A percentile compares a stretch with the other conserved stretches of the same genome.
phyloP scores from a whole-genome alignment of 2,888 invertebrate species.

The Horisme vitalbata region DNA sequence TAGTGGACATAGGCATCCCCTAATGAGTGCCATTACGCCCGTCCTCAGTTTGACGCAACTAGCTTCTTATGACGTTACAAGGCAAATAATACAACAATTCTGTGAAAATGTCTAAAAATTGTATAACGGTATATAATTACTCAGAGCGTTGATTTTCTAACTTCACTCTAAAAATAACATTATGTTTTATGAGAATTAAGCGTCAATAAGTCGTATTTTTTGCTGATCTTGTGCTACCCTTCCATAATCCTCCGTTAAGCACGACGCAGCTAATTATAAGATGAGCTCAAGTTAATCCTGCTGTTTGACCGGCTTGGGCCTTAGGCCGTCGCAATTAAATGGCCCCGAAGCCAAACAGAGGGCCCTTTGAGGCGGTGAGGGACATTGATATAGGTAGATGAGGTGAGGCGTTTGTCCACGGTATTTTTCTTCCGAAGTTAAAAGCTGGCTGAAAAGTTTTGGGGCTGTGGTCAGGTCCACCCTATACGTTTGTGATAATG shows the following conservation, averaged over 20 bases:
- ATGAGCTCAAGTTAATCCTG: constrained; percentile 48
- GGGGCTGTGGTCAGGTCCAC: constrained; percentile 3
- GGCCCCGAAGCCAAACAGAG: constrained; percentile 30
- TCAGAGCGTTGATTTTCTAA: too few relatives aligned
- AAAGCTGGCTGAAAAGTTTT: constrained; percentile 14
- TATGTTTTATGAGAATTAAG: too few relatives aligned
- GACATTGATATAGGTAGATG: constrained; percentile 34
- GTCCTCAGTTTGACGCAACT: too few relatives aligned
- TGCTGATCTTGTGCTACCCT: constrained; percentile 2
- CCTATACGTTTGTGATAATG: too few relatives aligned
- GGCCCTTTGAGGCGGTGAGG: constrained; percentile 29
- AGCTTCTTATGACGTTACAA: too few relatives aligned
- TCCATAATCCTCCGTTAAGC: constrained; percentile 19
- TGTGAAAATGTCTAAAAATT: too few relatives aligned
- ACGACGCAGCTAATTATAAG: constrained; percentile 43
- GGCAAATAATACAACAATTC: too few relatives aligned
- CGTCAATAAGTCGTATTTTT: not conserved
- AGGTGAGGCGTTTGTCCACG: constrained; percentile 11
- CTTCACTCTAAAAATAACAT: too few relatives aligned
- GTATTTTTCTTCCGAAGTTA: constrained; percentile 17
- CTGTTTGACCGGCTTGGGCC: constrained; percentile 24
- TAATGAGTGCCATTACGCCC: too few relatives aligned
- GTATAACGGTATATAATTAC: too few relatives aligned
- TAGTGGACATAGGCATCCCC: too few relatives aligned
- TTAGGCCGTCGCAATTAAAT: constrained; percentile 34